phyloP scores from a whole-genome alignment of 2,113 vertebrate species.

The Asarcornis scutulata region DNA sequence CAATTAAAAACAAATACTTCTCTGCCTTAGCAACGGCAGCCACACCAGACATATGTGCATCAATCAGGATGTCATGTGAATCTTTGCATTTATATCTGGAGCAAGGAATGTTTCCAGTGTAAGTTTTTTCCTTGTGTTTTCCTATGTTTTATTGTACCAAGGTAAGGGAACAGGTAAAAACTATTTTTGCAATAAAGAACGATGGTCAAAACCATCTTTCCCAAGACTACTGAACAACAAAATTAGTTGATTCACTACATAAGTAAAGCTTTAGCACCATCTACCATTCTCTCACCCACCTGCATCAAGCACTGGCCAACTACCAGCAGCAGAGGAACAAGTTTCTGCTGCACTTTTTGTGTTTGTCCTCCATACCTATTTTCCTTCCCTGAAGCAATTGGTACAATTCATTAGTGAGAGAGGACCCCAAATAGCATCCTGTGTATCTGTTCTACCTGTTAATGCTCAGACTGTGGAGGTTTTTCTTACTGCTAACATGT shows the following conservation, averaged over 20 bases:
- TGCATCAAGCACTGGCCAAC: background rate
- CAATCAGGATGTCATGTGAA: background rate
- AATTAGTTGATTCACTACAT: accelerated
- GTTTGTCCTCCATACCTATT: background rate
- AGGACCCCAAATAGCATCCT: background rate
- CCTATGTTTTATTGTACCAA: background rate
- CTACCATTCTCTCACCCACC: background rate
- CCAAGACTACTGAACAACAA: background rate
- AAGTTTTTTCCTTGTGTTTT: background rate
- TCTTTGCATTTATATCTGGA: background rate
- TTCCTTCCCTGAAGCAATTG: background rate
- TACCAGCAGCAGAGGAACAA: background rate
- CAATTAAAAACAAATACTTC: slow-evolving; percentile 69
- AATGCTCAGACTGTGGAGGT: accelerated
- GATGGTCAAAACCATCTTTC: background rate
- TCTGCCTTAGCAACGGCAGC: slow-evolving; percentile 59
- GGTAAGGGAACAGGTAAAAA: background rate
- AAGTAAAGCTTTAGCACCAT: background rate
- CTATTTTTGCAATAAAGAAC: background rate
- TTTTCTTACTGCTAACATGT: background rate
- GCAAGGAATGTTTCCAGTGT: background rate
- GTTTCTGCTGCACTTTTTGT: accelerated
- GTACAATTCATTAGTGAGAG: background rate
- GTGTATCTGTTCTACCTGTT: background rate
- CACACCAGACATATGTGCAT: slow-evolving; percentile 20